phyloP scores from a whole-genome alignment of 2,113 vertebrate species.

The Spea multiplicata region DNA sequence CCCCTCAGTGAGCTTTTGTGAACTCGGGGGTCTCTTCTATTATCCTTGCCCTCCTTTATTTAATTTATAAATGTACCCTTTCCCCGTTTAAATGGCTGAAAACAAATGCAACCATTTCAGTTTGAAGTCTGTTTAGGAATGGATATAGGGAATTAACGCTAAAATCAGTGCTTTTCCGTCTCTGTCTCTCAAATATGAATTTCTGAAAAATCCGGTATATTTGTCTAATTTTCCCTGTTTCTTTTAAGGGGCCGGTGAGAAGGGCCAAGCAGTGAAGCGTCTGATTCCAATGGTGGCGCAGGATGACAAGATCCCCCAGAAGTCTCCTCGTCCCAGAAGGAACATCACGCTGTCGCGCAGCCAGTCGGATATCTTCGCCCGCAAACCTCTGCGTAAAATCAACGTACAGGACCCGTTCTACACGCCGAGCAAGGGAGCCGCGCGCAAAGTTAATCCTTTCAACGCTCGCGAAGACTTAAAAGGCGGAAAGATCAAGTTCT shows the following conservation, averaged over 20 bases:
- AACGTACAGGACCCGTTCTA: conserved; percentile 92
- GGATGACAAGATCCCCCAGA: conserved; percentile 88
- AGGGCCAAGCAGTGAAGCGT: conserved; percentile 83
- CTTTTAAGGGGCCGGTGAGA: conserved; percentile 72
- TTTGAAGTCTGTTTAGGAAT: too few species aligned
- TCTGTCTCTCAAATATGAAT: too few species aligned
- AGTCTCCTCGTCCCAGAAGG: conserved; percentile 86
- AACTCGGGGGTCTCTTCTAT: too few species aligned
- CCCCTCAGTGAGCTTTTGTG: too few species aligned
- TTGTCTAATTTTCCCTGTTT: conserved; percentile 38
- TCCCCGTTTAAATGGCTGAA: too few species aligned
- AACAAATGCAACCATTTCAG: too few species aligned
- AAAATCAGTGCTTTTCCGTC: too few species aligned
- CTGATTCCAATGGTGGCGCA: conserved; percentile 76
- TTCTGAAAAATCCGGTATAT: conserved; percentile 59
- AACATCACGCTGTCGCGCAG: conserved; percentile 94
- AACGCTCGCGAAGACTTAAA: conserved; percentile 91
- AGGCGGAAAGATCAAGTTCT: conserved; percentile 94
- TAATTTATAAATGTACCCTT: too few species aligned
- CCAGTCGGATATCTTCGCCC: conserved; percentile 92
- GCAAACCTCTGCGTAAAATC: conserved; percentile 79
- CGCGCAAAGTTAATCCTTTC: conserved; percentile 90
- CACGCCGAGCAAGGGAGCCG: conserved; percentile 65
- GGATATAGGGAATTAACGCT: too few species aligned
- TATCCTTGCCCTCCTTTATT: too few species aligned